Percentiles rank a stretch among this genome's conserved stretches.
Conservation (phyloP, 2,113 vertebrate species). For the Hymenochirus boettgeri region DNA sequence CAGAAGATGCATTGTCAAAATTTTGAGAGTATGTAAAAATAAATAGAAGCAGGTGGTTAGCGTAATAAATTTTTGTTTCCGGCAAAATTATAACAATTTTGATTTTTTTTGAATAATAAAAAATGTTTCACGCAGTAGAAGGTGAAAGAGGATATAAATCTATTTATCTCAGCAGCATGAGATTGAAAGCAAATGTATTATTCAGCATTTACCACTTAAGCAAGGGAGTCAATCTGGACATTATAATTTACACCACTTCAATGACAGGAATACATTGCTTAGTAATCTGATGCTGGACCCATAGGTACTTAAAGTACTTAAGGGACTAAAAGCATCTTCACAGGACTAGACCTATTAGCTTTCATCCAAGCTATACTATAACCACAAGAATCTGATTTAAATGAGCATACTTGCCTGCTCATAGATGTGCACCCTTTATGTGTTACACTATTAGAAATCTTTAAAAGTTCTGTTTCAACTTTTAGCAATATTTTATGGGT, state of each 20-base stretch:
- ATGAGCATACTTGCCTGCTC: not conserved
- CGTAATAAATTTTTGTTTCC: slow-evolving; percentile 12
- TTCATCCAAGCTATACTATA: not conserved
- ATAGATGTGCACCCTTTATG: too few species aligned
- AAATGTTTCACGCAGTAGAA: not conserved
- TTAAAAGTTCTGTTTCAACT: too few species aligned
- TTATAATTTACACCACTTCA: slow-evolving; percentile 10
- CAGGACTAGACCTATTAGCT: not conserved
- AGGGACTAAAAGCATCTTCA: not conserved
- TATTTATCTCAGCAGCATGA: not conserved
- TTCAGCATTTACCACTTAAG: slow-evolving; percentile 17
- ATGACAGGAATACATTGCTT: slow-evolving; percentile 2
- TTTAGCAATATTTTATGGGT: too few species aligned
- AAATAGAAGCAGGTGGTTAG: too few species aligned
- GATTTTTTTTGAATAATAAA: too few species aligned
- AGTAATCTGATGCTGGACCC: slow-evolving; percentile 1
- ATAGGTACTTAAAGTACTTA: slow-evolving; percentile 14
- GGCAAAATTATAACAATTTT: too few species aligned
- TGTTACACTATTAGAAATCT: too few species aligned
- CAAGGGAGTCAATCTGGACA: slow-evolving; percentile 16
- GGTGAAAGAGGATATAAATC: slow-evolving; percentile 6
- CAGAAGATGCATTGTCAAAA: slow-evolving; percentile 53
- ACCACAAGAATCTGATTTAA: not conserved
- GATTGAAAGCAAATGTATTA: slow-evolving; percentile 20
- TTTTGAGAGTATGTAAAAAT: slow-evolving; percentile 48